Percentiles rank a stretch among this genome's conserved stretches.
These are phyloP conservation scores for Perca schrenkii DNA, from an alignment of 2,113 vertebrate species.

Conservation along the genomic window DNA sequence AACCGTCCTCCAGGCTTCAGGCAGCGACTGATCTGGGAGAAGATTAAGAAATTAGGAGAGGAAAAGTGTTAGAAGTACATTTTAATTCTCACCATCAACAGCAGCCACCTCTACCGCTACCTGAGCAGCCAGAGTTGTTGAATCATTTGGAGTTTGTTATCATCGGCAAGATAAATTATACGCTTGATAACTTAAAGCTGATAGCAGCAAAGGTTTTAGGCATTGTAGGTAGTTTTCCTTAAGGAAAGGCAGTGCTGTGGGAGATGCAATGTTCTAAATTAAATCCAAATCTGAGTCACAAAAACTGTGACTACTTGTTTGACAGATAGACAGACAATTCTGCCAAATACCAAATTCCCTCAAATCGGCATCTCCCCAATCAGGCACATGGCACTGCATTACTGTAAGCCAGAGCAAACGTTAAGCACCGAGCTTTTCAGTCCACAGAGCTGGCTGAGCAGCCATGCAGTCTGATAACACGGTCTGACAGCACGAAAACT, in stretches of 20 bases:
- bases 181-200: not conserved
- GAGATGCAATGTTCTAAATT: constrained; percentile 12
- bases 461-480: constrained; percentile 26
- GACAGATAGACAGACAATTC: not conserved
- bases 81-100: constrained; percentile 1
- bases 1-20: constrained; percentile 89
- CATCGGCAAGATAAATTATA: not conserved
- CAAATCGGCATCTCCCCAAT: not conserved
- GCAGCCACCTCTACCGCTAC: not conserved
- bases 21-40: constrained; percentile 89
- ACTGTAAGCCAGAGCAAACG: not conserved
- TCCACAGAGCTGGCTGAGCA: constrained; percentile 16
- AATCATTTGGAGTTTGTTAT: not conserved
- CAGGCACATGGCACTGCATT: not conserved
- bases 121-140: not conserved
- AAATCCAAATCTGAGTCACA: constrained; percentile 10
- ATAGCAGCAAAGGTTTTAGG: constrained; percentile 4
- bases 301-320: not conserved
- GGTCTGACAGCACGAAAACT: constrained; percentile 49
- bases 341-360: constrained; percentile 14
- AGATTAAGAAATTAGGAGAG: not conserved
- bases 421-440: constrained; percentile 16
- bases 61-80: not conserved
- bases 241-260: not conserved
- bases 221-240: not conserved